A percentile compares a stretch with the other conserved stretches of the same genome.
These are phyloP conservation scores for Halcyon senegalensis DNA, from an alignment of 2,113 vertebrate genomes.

Conservation along the genomic window DNA sequence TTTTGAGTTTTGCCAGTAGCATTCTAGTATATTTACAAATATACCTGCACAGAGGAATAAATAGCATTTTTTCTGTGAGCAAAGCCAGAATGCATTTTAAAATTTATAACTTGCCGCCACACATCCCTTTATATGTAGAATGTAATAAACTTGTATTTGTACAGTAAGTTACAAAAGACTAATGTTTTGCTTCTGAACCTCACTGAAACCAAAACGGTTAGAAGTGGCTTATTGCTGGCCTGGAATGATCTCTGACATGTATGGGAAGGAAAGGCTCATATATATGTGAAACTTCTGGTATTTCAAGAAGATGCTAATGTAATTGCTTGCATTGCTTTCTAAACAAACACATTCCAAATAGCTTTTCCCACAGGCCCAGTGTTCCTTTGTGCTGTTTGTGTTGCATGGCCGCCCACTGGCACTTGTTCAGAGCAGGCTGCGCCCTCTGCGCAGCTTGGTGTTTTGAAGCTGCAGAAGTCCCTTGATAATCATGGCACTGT, in stretches of 20 bases:
- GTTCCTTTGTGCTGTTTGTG: conserved; percentile 24
- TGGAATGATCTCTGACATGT: neutral
- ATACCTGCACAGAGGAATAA: neutral
- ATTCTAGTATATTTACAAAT: neutral
- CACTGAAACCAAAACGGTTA: neutral
- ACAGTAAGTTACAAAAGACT: neutral
- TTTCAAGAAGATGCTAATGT: conserved; percentile 36
- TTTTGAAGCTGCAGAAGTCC: neutral
- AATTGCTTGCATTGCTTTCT: conserved; percentile 18
- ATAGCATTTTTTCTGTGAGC: neutral
- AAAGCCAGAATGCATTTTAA: neutral
- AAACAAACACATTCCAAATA: conserved; percentile 20
- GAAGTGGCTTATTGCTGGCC: neutral
- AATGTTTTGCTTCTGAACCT: neutral
- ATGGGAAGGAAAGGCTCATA: neutral
- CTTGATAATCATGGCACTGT: neutral
- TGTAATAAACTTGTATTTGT: neutral
- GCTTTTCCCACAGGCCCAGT: conserved; percentile 33
- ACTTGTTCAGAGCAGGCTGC: neutral
- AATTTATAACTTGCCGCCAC: neutral
- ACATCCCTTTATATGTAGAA: neutral
- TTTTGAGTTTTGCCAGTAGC: neutral
- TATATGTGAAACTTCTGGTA: conserved; percentile 29
- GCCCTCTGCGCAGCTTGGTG: neutral
- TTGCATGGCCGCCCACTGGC: neutral